Base-by-base conservation (phyloP, 1,140 invertebrate genomes). In the Coenobita brevimanus region DNA sequence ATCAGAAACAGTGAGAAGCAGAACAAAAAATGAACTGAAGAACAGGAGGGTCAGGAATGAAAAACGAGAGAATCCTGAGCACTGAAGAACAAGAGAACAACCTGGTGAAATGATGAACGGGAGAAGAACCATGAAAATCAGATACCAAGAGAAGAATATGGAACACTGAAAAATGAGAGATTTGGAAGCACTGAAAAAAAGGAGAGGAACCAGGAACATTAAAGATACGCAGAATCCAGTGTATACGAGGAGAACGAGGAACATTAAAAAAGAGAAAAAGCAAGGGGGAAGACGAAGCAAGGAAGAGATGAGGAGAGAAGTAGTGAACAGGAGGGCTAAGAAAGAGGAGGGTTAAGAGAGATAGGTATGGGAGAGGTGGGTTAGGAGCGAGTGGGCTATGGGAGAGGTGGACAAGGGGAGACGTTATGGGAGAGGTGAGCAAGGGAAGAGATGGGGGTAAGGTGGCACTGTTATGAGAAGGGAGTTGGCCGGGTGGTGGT, bases 301-400 rank as follows among this genome's bases (percentile, higher is more conserved):
- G 30, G 64, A 67, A n/a, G 64, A 67, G n/a, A 67, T 6, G 64
- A 57, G 54, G n/a, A n/a, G 54, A 57, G 54, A 57, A n/a, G 54
- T 13, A 57, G 13, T 10, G 54, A 57, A n/a, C 54, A 57, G 54
- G 54, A n/a, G 54, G 54, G 54, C 13, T 13, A n/a, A 57, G 54
- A n/a, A 57, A 57, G n/a, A n/a, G n/a, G n/a, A n/a, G 54, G 54
- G 54, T 13, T 57, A n/a, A n/a, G 54, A 57, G 54, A 57, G 54
- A n/a, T 13, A n/a, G n/a, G n/a, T 8, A 24, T 24, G n/a, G 30
- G n/a, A 67, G n/a, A 67, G 30, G n/a, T 8, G 64, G 64, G n/a
- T 8, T 6, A 67, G 30, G n/a, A 67, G n/a, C 64, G 8, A 67
- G 64, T 6, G n/a, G n/a, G n/a, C 21, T 6, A 67, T 24, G n/a